Conservation (phyloP, 2,888 invertebrate genomes). For the Epinotia nisella region DNA sequence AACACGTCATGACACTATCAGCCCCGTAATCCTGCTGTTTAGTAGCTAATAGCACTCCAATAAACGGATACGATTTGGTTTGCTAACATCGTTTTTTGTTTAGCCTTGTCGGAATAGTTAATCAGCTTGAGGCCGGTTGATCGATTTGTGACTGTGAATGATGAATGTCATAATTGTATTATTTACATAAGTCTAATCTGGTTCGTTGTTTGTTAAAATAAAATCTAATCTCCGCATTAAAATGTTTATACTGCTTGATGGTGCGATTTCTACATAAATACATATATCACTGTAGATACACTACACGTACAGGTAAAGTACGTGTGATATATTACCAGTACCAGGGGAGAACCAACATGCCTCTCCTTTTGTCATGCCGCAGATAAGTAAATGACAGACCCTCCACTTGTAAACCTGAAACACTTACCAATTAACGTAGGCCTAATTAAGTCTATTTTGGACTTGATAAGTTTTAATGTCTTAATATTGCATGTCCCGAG, state of each 20-base stretch:
- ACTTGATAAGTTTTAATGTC: slow-evolving; percentile 77
- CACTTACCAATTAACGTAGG: slow-evolving; percentile 66
- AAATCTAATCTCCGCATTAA: not conserved
- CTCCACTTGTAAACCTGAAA: slow-evolving; percentile 58
- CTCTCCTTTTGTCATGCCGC: slow-evolving; percentile 53
- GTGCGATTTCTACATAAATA: slow-evolving; percentile 12
- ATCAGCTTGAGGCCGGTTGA: slow-evolving; percentile 40
- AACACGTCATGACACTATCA: slow-evolving; percentile 72
- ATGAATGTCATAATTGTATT: slow-evolving; percentile 33
- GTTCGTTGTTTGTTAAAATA: not conserved
- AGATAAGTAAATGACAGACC: slow-evolving; percentile 57
- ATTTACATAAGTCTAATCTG: slow-evolving; percentile 32
- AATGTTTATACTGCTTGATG: not conserved
- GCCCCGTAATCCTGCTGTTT: slow-evolving; percentile 66
- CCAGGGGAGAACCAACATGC: slow-evolving; percentile 12
- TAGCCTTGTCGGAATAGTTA: slow-evolving; percentile 32
- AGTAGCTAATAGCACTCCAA: slow-evolving; percentile 63
- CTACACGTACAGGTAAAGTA: not conserved
- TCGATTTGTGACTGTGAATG: slow-evolving; percentile 37
- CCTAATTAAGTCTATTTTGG: slow-evolving; percentile 73
- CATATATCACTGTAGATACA: not conserved
- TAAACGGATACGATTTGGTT: slow-evolving; percentile 49
- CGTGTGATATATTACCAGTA: not conserved
- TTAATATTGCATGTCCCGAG: slow-evolving; percentile 68
- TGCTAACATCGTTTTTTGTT: slow-evolving; percentile 47